These are phyloP conservation scores for Busseola fusca DNA, from an alignment of 2,888 invertebrate genomes.

Conservation along the genomic window DNA sequence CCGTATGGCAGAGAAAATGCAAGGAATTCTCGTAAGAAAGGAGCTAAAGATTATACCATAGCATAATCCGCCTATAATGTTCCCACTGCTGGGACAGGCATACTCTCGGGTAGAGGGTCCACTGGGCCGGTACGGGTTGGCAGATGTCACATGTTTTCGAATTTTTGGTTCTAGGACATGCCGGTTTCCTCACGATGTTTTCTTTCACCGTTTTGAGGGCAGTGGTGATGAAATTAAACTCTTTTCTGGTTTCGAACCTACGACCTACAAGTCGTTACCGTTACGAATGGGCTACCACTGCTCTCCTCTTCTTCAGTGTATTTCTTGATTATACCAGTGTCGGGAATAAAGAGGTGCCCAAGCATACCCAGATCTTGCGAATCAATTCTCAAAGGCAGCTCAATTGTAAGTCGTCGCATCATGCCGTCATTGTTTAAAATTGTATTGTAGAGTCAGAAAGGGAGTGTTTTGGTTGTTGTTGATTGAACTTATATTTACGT, in stretches of 20 bases:
- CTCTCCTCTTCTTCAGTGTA: too few relatives aligned
- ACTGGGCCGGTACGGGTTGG: not conserved
- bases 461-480: not conserved
- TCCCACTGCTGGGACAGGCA: not conserved
- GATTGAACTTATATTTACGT: too few relatives aligned
- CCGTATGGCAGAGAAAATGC: not conserved
- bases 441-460: not conserved
- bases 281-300: too few relatives aligned
- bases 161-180: not conserved
- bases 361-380: not conserved
- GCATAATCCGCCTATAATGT: not conserved
- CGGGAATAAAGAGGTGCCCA: not conserved
- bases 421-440: not conserved
- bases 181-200: not conserved
- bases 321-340: not conserved
- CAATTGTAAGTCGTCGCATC: not conserved
- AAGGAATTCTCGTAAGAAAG: constrained; percentile 3
- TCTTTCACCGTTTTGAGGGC: not conserved
- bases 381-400: not conserved
- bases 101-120: not conserved
- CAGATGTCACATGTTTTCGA: not conserved
- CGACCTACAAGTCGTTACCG: too few relatives aligned
- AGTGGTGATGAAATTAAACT: not conserved
- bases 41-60: not conserved
- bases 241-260: not conserved